Conservation (phyloP, 2,113 vertebrate species). For the Poecile atricapillus region DNA sequence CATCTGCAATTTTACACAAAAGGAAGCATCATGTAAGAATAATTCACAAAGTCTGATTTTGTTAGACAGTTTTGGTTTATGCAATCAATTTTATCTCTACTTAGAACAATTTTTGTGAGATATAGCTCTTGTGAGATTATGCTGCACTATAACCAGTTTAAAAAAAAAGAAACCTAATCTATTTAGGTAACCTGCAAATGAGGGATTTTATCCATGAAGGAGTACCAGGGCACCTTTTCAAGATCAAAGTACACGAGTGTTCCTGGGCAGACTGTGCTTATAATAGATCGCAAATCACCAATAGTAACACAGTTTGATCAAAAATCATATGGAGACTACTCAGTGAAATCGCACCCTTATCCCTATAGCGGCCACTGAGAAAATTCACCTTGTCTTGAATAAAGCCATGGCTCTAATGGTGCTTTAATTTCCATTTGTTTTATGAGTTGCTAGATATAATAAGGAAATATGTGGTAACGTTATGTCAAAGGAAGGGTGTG, state of each 20-base stretch:
- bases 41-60: not conserved
- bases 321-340: not conserved
- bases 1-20: not conserved
- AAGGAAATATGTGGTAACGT: not conserved
- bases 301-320: not conserved
- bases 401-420: not conserved
- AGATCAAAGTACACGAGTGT: not conserved
- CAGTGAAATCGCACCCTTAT: not conserved
- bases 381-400: not conserved
- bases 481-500: not conserved
- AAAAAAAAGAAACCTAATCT: not conserved
- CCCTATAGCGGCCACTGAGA: not conserved
- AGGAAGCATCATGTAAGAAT: not conserved
- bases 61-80: not conserved
- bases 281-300: not conserved
- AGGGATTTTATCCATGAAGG: not conserved
- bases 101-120: not conserved
- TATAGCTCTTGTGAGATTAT: not conserved
- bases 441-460: not conserved
- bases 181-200: not conserved
- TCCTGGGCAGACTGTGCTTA: not conserved
- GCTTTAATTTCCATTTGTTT: not conserved
- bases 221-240: not conserved
- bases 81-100: not conserved
- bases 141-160: not conserved